These are phyloP conservation scores for Lordiphosa andalusiaca DNA, from an alignment of 2,888 invertebrate species.

Conservation along the genomic window DNA sequence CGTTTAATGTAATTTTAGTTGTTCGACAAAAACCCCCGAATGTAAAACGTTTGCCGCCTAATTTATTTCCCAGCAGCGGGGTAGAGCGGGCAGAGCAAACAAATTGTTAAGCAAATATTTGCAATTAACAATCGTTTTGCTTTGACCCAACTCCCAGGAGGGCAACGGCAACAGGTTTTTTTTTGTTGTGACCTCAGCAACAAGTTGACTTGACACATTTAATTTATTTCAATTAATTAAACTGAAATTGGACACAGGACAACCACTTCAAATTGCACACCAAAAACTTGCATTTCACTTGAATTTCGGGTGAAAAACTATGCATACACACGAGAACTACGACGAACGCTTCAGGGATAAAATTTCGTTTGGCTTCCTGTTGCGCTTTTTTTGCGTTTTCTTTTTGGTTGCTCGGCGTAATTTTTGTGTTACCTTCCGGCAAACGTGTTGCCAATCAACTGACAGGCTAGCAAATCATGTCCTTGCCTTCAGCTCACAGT, in stretches of 20 bases:
- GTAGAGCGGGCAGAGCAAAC: conserved; percentile 21
- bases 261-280: too few species aligned
- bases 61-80: conserved; percentile 37
- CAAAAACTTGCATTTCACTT: conserved; percentile 14
- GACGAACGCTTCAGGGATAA: conserved; percentile 31
- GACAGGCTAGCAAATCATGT: conserved; percentile 60
- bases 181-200: conserved; percentile 10
- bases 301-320: conserved; percentile 15
- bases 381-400: conserved; percentile 1
- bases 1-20: conserved; percentile 65
- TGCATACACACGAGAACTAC: conserved; percentile 28
- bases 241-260: neutral
- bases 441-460: conserved; percentile 77
- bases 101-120: conserved; percentile 64
- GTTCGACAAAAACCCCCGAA: conserved; percentile 16
- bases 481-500: conserved; percentile 37
- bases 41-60: conserved; percentile 32
- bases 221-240: conserved; percentile 6
- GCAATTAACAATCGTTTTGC: conserved; percentile 51
- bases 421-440: conserved; percentile 69
- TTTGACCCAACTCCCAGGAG: conserved; percentile 11
- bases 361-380: conserved; percentile 34
- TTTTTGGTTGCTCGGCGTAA: conserved; percentile 44
- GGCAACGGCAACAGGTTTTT: conserved; percentile 47
- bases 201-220: conserved; percentile 31